phyloP scores from a whole-genome alignment of 1,140 invertebrate species.

The Cecropterus lyciades region DNA sequence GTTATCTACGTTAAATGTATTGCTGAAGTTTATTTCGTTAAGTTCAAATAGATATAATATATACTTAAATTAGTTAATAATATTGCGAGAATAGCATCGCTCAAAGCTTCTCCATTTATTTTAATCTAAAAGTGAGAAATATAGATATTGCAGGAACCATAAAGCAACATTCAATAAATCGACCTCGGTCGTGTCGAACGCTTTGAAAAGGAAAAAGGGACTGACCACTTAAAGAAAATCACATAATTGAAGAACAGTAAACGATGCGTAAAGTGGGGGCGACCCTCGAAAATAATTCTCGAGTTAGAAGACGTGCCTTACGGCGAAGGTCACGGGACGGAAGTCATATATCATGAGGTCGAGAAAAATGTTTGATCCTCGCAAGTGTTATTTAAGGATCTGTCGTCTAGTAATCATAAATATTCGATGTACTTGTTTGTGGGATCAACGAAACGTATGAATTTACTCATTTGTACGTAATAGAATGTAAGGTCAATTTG shows the following conservation, averaged over 20 bases:
- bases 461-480: no score
- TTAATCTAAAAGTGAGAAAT: not conserved
- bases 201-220: slow-evolving; percentile 59
- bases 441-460: not conserved
- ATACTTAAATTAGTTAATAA: no score
- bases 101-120: no score
- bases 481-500: no score
- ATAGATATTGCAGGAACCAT: slow-evolving; percentile 15
- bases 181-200: slow-evolving; percentile 44
- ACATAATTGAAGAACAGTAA: slow-evolving; percentile 83
- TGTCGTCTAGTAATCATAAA: not conserved
- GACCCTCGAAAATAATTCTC: slow-evolving; percentile 77
- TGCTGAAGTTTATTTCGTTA: no score
- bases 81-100: no score
- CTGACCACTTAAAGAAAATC: slow-evolving; percentile 81
- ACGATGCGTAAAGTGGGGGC: slow-evolving; percentile 76
- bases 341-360: slow-evolving; percentile 65
- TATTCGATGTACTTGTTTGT: not conserved
- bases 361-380: slow-evolving; percentile 26
- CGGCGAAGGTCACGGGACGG: slow-evolving; percentile 59
- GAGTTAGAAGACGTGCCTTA: slow-evolving; percentile 71
- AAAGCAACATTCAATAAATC: slow-evolving; percentile 34
- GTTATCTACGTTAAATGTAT: no score
- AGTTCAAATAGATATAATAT: no score
- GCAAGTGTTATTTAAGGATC: not conserved